Base-by-base conservation (phyloP, 2,888 invertebrate genomes). In the Caenorhabditis virilis region DNA sequence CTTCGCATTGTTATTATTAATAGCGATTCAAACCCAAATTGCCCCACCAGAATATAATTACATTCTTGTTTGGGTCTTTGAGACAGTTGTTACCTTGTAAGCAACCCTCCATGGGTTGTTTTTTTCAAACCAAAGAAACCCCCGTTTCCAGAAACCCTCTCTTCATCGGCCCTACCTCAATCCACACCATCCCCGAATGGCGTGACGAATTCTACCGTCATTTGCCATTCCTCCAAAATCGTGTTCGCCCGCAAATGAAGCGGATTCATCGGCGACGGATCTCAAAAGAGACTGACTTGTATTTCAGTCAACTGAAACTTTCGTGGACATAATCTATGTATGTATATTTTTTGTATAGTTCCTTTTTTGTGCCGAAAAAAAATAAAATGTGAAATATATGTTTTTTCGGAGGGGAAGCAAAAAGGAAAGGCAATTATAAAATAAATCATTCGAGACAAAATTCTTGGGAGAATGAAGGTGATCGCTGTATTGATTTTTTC, bases 161-260 rank as follows among this genome's bases (percentile, higher is more conserved):
- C 6, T 60, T 60, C 53, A 43, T 60, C 22, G 59, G 53, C 1
- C 59, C 59, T 15, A 47, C 49, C 20, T 48, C 59, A 20, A 53
- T 60, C 53, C 48, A 26, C 18, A 52, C 59, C 4, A 53, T 60
- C 1, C 53, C 59, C 9, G 59, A 60, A 33, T 60, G 59, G 59
- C 53, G 49, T n/a, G 23, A 15, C 1, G 53, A 48, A 15, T 60
- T 60, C 33, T 49, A 22, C 30, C 53, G 49, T 16, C 35, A 38
- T 18, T n/a, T 60, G 20, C 49, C 53, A 13, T 60, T 60, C 13
- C 2, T 38, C 13, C n/a, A n/a, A n/a, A 27, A 43, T 33, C 42
- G 39, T 2, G 30, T 39, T 25, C 41, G 9, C 35, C 30, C 41
- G 5, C 55, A 18, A 35, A n/a, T n/a, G n/a, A 26, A 46, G n/a